Conservation (phyloP, 2,888 invertebrate species). For the Bursaphelenchus okinawaensis region DNA sequence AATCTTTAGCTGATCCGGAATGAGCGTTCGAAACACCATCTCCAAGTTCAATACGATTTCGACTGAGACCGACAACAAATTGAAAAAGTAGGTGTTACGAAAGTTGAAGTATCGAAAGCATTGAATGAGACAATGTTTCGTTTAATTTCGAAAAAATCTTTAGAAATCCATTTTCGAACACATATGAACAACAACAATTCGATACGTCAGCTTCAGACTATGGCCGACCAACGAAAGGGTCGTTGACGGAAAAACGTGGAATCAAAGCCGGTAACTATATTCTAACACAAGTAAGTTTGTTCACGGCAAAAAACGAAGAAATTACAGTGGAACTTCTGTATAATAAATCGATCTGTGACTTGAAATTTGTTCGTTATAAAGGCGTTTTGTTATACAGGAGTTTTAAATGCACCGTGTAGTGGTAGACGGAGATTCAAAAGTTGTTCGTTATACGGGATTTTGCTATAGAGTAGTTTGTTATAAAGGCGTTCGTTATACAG, state of each 20-base stretch:
- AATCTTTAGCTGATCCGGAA: no score
- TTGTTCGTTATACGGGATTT: no score
- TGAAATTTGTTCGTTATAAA: no score
- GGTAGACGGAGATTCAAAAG: no score
- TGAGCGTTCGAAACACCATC: not conserved
- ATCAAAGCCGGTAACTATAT: slow-evolving; percentile 32
- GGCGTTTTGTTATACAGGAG: no score
- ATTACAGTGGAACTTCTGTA: no score
- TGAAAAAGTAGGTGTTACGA: not conserved
- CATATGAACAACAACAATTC: slow-evolving; percentile 53
- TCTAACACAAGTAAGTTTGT: slow-evolving; percentile 32
- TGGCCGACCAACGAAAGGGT: slow-evolving; percentile 48
- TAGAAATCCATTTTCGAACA: slow-evolving; percentile 70
- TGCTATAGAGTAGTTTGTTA: no score
- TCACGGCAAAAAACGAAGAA: no score
- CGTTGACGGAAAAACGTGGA: slow-evolving; percentile 52
- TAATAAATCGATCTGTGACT: no score
- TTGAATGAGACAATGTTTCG: not conserved
- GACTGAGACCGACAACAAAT: slow-evolving; percentile 2
- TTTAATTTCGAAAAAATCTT: slow-evolving; percentile 5
- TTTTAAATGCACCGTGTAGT: no score
- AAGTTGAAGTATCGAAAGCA: not conserved
- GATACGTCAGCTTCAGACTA: slow-evolving; percentile 42
- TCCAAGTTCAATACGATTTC: slow-evolving; percentile 8
- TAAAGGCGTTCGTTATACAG: no score